Evolutionary conservation across 2,888 invertebrate genomes (phyloP), one percentile per base, ranked within the genome.

Genomic region (Aspidapion aeneum): DNA sequence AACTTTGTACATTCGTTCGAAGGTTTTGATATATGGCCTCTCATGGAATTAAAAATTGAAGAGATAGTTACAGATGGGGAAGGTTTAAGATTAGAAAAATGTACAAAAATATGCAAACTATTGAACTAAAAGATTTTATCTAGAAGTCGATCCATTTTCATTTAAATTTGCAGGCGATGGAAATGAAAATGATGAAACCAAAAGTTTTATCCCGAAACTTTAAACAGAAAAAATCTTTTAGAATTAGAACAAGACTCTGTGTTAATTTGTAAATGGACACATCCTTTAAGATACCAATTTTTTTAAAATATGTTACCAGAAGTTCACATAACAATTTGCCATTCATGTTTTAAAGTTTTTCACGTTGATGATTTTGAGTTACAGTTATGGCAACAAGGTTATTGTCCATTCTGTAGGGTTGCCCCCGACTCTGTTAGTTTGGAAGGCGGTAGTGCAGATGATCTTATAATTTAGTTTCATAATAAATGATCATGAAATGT

Each of bases 331-430:
- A 90, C 90, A 1, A 87, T 90, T 71, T 99, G 99, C 78, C 84
- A 87, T 57, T 87, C 89, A 64, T 99, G 99, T 81, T 87, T 91
- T 73, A 91, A 94, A 85, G 83, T 96, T 65, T 99, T 98, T 80
- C 96, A 98, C 80, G 87, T 93, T 20, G 98, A 99, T 80, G 99
- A 99, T 80, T 98, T 90, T 80, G 98, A 98, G 80, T 85, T 98
- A 74, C 95, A 96, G 76, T 83, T 94, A 64, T 83, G 98, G 63
- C 93, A 93, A 74, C 91, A 93, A 74, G 95, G 95, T 0, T 86
- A 89, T 74, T 99, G 98, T 78, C 96, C 98, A 0, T 98, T 96
- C 82, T 99, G 98, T 77, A 86, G 97, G 66, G 81, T 84, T 21
- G 74, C 83, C 18, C 75, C 77, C 18, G 78, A 77, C 55, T 69